Evolutionary conservation across 2,113 vertebrate species (phyloP), one percentile per base, ranked within the genome.

Genomic region (Motacilla alba): DNA sequence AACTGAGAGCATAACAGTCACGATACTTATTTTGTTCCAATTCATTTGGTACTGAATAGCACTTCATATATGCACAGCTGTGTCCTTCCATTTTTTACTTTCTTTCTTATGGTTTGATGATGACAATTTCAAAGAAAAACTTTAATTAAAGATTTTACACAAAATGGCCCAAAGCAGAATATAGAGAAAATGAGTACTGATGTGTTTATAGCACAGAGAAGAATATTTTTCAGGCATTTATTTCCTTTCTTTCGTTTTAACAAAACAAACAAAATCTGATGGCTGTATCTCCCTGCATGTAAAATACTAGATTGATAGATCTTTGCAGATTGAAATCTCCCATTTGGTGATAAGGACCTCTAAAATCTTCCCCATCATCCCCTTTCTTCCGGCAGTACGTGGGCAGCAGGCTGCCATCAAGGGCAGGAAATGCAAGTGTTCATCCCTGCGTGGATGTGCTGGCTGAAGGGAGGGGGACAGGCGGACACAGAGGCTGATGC

Each of bases 71-170:
- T 95, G 97, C 98, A 98, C 98, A 98, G 98, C 98, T 98, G 98
- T 98, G 98, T 96, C 96, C 97, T 97, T 93, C 98, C 66, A 5
- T 86, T 90, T 79, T 94, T 96, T 91, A 96, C 94, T 87, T 95
- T 90, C 98, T 97, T 97, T 98, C 98, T 98, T 98, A 97, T 97
- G 96, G 74, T 96, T 96, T 96, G 97, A 97, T 97, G 96, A 98
- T 97, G 97, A 98, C 97, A 97, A 96, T 98, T 97, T 97, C 97
- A 96, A 97, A 97, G 97, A 97, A 97, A 97, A 97, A 97, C 96
- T 98, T 98, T 98, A 98, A 98, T 98, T 98, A 98, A 98, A 98
- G 97, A 98, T 98, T 98, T 98, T 98, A 97, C 95, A 97, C 94
- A 95, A 96, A 98, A 96, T 97, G 91, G 96, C 97, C 96, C 94